Base-by-base conservation (phyloP, 2,888 invertebrate species). In the Sinhomidia bicolor region DNA sequence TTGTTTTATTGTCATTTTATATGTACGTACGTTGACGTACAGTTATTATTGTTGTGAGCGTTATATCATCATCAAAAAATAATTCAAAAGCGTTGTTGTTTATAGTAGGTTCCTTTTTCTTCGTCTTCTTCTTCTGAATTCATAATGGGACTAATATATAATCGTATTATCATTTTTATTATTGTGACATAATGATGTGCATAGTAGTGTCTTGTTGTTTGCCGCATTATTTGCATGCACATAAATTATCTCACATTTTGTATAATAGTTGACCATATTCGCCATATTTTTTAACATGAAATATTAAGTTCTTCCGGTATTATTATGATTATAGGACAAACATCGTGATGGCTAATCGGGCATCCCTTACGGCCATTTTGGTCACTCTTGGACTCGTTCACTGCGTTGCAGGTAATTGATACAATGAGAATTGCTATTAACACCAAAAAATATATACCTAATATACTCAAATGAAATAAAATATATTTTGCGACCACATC, bases 221-320 rank as follows among this genome's bases (percentile, higher is more conserved):
- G 62, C 17, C 60, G 12, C 14, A 60, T 68, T 71, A 51, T 68
- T 36, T 54, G 51, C 65, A 68, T 68, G 68, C 29, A 32, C 32
- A 68, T 51, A 29, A 51, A 47, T 47, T 41, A 60, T 41, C 12
- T 41, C 54, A 68, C 65, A 68, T 60, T 17, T 36, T 7, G 36
- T 51, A 47, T 29, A 23, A 60, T 60, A 60, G 57, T 36, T 60
- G 41, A 80, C 51, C 29, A 44, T 17, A 23, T 80, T 62, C 12
- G 23, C 60, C 3, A 62, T 57, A 32, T 29, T 79, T 20, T 79
- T 79, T 3, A 9, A 41, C 36, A 44, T 80, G 9, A 32, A 71
- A 14, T 41, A 57, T 41, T 68, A 82, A 85, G 44, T 68, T 86
- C 86, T 86, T 86, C 86, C 86, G 86, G 86, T 86, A 86, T 86